phyloP scores from a whole-genome alignment of 2,797 vertebrate species.

The Glyptemys insculpta region DNA sequence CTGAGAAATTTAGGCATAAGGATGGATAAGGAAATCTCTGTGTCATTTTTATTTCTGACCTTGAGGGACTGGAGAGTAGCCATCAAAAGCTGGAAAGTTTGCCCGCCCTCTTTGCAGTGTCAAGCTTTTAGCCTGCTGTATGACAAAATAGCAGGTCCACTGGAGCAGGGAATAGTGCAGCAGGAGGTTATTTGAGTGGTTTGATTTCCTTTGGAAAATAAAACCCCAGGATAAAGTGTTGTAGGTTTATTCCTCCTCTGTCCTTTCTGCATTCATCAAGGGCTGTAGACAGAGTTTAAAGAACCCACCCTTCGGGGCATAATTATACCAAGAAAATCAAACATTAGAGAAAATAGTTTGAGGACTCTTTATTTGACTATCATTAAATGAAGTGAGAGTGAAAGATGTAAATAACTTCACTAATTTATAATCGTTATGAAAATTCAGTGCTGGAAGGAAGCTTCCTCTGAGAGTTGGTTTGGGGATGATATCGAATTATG shows the following conservation, averaged over 20 bases:
- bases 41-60: not conserved
- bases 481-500: not conserved
- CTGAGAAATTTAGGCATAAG: not conserved
- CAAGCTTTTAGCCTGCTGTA: not conserved
- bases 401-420: conserved; percentile 59
- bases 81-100: not conserved
- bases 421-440: conserved; percentile 37
- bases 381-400: conserved; percentile 49
- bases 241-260: not conserved
- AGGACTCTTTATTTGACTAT: conserved; percentile 36
- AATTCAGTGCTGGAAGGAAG: conserved; percentile 2
- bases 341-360: conserved; percentile 52
- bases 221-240: not conserved
- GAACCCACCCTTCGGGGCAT: conserved; percentile 46
- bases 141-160: not conserved
- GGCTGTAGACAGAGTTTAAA: conserved; percentile 12
- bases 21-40: not conserved
- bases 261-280: conserved; percentile 20
- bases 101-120: not conserved
- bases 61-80: not conserved
- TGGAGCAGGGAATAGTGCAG: accelerated
- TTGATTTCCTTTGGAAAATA: not conserved
- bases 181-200: accelerated
- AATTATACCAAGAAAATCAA: conserved; percentile 62
- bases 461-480: not conserved